Conservation (phyloP, 2,888 invertebrate genomes). For the Ennomos fuscantarius region DNA sequence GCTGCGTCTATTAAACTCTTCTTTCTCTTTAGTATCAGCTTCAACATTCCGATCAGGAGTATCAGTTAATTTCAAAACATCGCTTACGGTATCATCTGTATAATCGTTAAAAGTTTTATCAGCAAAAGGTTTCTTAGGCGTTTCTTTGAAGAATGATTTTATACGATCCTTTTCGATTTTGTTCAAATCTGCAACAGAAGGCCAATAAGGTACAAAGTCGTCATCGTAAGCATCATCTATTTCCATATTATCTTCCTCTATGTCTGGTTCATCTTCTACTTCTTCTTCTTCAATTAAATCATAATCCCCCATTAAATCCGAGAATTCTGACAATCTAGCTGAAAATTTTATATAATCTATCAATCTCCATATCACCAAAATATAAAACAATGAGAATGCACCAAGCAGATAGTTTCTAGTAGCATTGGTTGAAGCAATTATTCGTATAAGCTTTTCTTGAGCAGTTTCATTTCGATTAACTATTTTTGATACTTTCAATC, state of each 20-base stretch:
- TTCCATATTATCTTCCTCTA: constrained; percentile 14
- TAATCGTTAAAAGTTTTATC: too few species aligned
- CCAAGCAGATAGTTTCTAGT: constrained; percentile 66
- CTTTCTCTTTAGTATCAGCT: too few species aligned
- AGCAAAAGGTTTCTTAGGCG: constrained; percentile 8
- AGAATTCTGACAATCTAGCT: constrained; percentile 69
- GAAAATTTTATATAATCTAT: constrained; percentile 65
- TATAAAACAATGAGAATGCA: constrained; percentile 64
- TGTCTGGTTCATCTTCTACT: neutral
- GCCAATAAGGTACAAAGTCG: constrained; percentile 50
- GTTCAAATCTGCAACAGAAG: constrained; percentile 52
- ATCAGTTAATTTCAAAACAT: too few species aligned
- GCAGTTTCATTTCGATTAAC: constrained; percentile 41
- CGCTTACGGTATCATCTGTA: too few species aligned
- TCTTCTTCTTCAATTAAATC: constrained; percentile 55
- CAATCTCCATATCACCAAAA: constrained; percentile 60
- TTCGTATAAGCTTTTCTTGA: constrained; percentile 50
- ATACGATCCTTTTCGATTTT: constrained; percentile 49
- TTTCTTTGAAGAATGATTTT: constrained; percentile 48
- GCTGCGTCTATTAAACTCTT: too few species aligned
- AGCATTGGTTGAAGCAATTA: constrained; percentile 60
- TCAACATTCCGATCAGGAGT: too few species aligned
- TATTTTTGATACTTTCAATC: constrained; percentile 39
- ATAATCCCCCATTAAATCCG: constrained; percentile 65
- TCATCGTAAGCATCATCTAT: constrained; percentile 12